Base-by-base conservation (phyloP, 2,797 vertebrate species). In the Bufotes viridis region DNA sequence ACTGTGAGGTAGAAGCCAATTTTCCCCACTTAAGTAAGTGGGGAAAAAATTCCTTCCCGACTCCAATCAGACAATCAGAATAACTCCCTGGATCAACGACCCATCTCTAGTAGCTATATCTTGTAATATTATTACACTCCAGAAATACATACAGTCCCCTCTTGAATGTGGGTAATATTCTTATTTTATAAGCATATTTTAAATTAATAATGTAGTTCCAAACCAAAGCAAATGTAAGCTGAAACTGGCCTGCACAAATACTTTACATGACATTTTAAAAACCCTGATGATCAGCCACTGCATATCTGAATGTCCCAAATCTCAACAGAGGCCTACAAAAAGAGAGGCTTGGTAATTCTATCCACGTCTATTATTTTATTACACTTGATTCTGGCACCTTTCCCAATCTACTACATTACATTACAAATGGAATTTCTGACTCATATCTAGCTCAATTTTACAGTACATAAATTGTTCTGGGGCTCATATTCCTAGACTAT, bases 381-480 rank as follows among this genome's bases (percentile, higher is more conserved):
- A 83, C 51, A 83, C 65, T 72, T 57, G 81, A 58, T 83, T 72
- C 51, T 83, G 81, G 81, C 81, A 83, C 67, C 15, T 70, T 83
- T 83, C 81, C 81, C 67, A 83, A 83, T 72, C 81, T 83, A 72
- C 81, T 83, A 61, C 70, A 63, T 84, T 84, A 76, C 83, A 76
- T 84, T 75, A 76, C 70, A 75, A 84, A 76, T 14, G 55, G 70
- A 75, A 84, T 84, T 84, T 84, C 83, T 84, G 70, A 84, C 83
- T 84, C 55, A 5, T 75, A 75, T 84, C 70, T 63, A 84, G 70
- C 57, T 75, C 57, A 84, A 75, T 76, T 84, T 84, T 84, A 84
- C 29, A 84, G 70, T 84, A 84, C 83, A 84, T 84, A 84, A 84
- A 84, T 84, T 61, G 83, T 61, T 84, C 70, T 75, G 11, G 83